Percentiles rank a stretch among this genome's conserved stretches.
Evolutionary conservation across 1,140 invertebrate species (phyloP).

Genomic region (Aphelenchoides besseyi): DNA sequence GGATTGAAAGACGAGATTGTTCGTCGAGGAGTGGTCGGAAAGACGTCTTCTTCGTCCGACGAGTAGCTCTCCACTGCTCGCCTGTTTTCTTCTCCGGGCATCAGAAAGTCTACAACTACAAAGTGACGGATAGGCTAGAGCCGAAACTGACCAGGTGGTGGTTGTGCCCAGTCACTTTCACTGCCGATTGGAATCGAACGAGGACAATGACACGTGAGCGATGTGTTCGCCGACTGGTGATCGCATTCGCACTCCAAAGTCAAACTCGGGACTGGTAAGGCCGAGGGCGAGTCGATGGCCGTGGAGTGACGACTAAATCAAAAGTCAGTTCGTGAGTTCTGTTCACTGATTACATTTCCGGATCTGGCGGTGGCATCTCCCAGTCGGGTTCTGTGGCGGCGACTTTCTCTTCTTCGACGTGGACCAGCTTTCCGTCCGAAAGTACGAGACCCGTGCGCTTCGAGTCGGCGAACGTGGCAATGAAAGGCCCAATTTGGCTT

Average conservation of each 20-base stretch:
- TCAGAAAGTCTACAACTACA: not conserved
- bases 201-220: not conserved
- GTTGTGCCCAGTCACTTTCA: too few species aligned
- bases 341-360: not conserved
- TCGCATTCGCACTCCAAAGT: not conserved
- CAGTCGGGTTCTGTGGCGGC: not conserved
- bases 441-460: constrained; percentile 23
- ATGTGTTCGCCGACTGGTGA: not conserved
- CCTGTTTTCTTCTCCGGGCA: not conserved
- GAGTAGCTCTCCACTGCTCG: not conserved
- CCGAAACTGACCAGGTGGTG: too few species aligned
- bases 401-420: not conserved
- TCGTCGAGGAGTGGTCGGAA: too few species aligned
- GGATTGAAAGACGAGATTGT: too few species aligned
- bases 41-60: not conserved
- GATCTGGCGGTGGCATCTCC: constrained; percentile 1
- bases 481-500: constrained; percentile 32
- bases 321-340: not conserved
- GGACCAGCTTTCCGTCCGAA: not conserved
- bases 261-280: not conserved
- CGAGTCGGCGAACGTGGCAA: constrained; percentile 34
- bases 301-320: not conserved
- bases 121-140: too few species aligned
- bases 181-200: not conserved
- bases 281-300: not conserved